Percentiles rank a stretch among this genome's conserved stretches.
Evolutionary conservation across 92 coral and sea anemone species (phyloP).

Genomic region (Montipora capitata): DNA sequence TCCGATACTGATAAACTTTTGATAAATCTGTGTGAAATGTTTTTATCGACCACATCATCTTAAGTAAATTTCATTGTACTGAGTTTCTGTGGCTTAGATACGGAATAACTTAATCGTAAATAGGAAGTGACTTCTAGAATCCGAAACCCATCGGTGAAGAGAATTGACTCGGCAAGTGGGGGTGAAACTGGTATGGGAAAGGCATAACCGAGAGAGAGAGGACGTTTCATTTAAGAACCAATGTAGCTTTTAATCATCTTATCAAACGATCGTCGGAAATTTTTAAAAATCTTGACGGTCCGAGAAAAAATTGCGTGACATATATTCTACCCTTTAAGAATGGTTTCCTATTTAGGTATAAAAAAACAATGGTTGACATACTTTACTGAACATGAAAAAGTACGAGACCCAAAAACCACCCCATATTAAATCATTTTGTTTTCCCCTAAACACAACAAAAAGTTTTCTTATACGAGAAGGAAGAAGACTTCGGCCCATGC

Average conservation of each 20-base stretch:
- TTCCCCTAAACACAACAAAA: background rate
- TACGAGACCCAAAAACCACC: background rate
- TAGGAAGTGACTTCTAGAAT: no score
- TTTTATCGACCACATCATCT: no score
- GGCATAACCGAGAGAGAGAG: no score
- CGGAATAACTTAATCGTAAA: background rate
- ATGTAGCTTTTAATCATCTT: no score
- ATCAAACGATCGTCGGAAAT: no score
- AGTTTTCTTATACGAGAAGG: background rate
- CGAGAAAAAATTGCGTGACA: background rate
- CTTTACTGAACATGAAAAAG: conserved; percentile 34
- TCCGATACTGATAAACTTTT: background rate
- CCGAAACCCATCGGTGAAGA: no score
- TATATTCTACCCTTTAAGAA: background rate
- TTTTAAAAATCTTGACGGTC: no score
- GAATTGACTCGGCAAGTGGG: no score
- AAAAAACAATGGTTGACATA: background rate
- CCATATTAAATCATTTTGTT: background rate
- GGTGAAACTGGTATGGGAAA: no score
- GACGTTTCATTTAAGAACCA: no score
- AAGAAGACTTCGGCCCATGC: background rate
- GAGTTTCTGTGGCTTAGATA: background rate
- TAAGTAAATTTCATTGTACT: no score
- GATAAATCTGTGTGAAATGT: no score
- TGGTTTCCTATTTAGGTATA: background rate